Conservation (phyloP, 2,888 invertebrate species). For the Nudaria mundana region DNA sequence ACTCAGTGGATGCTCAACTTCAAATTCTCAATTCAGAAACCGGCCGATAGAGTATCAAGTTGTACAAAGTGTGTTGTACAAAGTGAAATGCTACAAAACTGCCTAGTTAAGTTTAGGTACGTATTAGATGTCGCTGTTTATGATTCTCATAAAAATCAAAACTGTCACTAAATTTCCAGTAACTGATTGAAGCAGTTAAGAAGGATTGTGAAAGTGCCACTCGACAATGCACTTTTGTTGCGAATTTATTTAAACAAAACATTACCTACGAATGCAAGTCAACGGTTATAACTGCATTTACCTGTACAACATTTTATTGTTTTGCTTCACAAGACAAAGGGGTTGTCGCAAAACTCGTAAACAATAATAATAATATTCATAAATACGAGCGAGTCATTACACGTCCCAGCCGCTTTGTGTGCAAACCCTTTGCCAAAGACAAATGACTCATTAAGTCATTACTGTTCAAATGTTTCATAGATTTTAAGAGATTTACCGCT, state of each 20-base stretch:
- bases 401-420: constrained; percentile 45
- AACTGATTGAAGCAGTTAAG: too few relatives aligned
- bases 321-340: constrained; percentile 52
- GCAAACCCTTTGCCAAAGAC: constrained; percentile 49
- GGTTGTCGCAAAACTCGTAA: constrained; percentile 49
- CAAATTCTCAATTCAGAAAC: too few relatives aligned
- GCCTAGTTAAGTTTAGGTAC: too few relatives aligned
- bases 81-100: too few relatives aligned
- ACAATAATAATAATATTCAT: constrained; percentile 56
- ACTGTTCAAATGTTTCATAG: constrained; percentile 30
- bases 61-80: too few relatives aligned
- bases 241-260: constrained; percentile 28
- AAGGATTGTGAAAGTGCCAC: constrained; percentile 26
- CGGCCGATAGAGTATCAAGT: too few relatives aligned
- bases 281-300: constrained; percentile 51
- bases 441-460: constrained; percentile 55
- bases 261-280: constrained; percentile 43
- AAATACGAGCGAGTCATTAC: constrained; percentile 51
- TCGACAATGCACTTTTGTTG: constrained; percentile 21
- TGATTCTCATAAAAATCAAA: constrained; percentile 6
- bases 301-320: constrained; percentile 45
- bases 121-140: constrained; percentile 14
- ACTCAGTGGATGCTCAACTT: too few relatives aligned
- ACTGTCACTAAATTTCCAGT: too few relatives aligned
- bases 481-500: constrained; percentile 41